These are phyloP conservation scores for Strix uralensis DNA, from an alignment of 2,113 vertebrate species.

Conservation along the genomic window DNA sequence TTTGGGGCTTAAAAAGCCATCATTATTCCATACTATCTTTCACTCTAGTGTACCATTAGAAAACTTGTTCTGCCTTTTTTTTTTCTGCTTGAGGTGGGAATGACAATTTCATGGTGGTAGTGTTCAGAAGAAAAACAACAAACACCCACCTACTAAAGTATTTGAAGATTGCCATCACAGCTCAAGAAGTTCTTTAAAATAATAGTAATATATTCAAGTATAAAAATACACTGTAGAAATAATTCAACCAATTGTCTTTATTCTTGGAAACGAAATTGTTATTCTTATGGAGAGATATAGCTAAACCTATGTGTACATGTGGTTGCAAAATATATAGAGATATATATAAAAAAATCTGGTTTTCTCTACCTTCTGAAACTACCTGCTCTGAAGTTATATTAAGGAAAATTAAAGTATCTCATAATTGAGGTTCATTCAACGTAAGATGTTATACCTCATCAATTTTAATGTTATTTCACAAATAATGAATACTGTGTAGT, in stretches of 20 bases:
- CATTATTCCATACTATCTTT: slow-evolving; percentile 30
- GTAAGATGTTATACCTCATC: slow-evolving; percentile 19
- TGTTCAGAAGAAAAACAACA: neutral
- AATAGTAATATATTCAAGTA: slow-evolving; percentile 26
- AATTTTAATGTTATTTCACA: slow-evolving; percentile 41
- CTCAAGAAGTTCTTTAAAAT: slow-evolving; percentile 52
- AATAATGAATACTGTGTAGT: neutral
- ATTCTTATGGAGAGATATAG: neutral
- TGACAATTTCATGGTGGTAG: slow-evolving; percentile 14
- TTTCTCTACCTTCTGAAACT: neutral
- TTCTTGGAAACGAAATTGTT: slow-evolving; percentile 60
- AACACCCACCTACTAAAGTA: neutral
- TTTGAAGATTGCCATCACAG: neutral
- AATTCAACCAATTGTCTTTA: slow-evolving; percentile 65
- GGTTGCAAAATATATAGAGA: neutral
- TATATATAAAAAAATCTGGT: neutral
- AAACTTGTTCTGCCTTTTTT: slow-evolving; percentile 48
- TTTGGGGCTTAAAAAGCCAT: slow-evolving; percentile 45
- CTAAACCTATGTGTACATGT: neutral
- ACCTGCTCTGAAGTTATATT: slow-evolving; percentile 27
- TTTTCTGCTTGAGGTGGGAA: slow-evolving; percentile 27
- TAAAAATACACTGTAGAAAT: slow-evolving; percentile 29
- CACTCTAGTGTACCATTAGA: slow-evolving; percentile 24
- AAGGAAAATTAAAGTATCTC: slow-evolving; percentile 55
- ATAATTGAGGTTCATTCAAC: slow-evolving; percentile 32